Evolutionary conservation across 2,888 invertebrate species (phyloP), one percentile per base, ranked within the genome.

Genomic region (Dynastes tityus): DNA sequence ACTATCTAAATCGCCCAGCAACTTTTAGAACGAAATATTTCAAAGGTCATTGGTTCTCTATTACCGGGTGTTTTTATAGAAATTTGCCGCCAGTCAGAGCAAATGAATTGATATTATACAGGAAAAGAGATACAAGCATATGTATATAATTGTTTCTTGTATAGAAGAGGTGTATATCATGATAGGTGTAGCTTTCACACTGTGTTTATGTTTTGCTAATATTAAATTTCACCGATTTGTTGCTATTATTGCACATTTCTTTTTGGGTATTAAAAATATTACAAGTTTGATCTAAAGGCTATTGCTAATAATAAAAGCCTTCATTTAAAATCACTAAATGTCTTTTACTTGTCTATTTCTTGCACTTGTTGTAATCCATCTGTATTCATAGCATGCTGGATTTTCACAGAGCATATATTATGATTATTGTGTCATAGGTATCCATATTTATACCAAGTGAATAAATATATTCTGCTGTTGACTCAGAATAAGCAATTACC

Each of bases 401-500:
- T 58, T 58, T 58, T 22, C 16, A 58, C 55, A 58, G 53, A 53
- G 22, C 55, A 58, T 58, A 6, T 27, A 58, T 58, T 58, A 58
- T 22, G 8, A 16, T 58, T 22, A 58, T 58, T 58, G 55, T 58
- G 55, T 58, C 55, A 58, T 22, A 8, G 8, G 8, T 58, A 58
- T 16, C 5, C 55, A 58, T 58, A 58, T 58, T 16, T 22, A 58
- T 58, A n/a, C 32, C 5, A 45, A 45, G 45, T 45, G 45, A 45
- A 45, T 45, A 45, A 45, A 45, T 45, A 45, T 45, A 45, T 45
- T 8, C 45, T 40, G 40, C 9, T 6, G 40, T 6, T 45, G 45
- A 45, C 8, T 45, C 45, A 45, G 45, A 45, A 45, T 8, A 1
- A 45, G 45, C 11, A 45, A 11, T 8, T 11, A 11, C 45, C 11